Base-by-base conservation (phyloP, 2,113 vertebrate species). In the Damaliscus lunatus region DNA sequence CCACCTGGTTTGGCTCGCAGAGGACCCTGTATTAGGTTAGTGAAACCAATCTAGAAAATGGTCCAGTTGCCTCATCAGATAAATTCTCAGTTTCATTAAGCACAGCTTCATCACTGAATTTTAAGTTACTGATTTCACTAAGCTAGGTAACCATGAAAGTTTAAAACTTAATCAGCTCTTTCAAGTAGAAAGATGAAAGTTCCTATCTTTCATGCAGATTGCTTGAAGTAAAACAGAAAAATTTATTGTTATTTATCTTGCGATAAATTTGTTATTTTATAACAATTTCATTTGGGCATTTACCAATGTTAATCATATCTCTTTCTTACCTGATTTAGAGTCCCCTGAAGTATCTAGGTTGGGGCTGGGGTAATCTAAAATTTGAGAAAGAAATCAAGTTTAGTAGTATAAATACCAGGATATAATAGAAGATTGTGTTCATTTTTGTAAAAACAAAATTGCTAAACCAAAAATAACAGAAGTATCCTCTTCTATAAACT, bases 301-400 rank as follows among this genome's bases (percentile, higher is more conserved):
- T 93, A 78, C 52, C 43, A 78, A n/a, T 59, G 46, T 85, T 67
- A 88, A 48, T 78, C 57, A 53, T 36, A 85, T 15, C 40, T 84
- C 97, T 98, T 98, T 84, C 97, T 98, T 98, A 98, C 97, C 97
- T 53, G 77, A 93, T 0, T 62, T 80, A 12, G 77, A 95, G 53
- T 98, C 97, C 97, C 98, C 84, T 0, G 91, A 27, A 0, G 46
- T 95, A 27, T 92, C 88, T 1, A 90, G 91, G 80, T 92, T 96
- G 0, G 0, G 1, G 3, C n/a, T 9, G 0, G 13, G 31, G 5
- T 14, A 67, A 0, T 33, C 55, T 96, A 90, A 71, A 94, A 97
- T 94, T 96, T 97, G 94, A 77, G 8, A 88, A 64, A 77, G 55
- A 90, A 98, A 88, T 82, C 88, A 71, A 71, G 27, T 0, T n/a